Evolutionary conservation across 92 coral and sea anemone genomes (phyloP), one percentile per base, ranked within the genome.

Genomic region (Hydrozoanthus gracilis): DNA sequence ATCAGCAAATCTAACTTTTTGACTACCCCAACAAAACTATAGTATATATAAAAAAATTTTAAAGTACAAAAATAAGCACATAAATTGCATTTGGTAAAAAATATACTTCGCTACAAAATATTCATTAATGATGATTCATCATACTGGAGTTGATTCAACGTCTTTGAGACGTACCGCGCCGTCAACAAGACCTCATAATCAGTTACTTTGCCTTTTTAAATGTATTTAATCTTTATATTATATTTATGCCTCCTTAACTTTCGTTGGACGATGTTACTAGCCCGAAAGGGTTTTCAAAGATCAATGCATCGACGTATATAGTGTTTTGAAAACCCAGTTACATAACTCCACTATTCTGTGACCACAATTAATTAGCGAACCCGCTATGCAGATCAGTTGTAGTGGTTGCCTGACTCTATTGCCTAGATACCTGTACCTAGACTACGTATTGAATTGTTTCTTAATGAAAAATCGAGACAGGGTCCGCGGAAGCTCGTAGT

Each of bases 71-170:
- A 47, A 80, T 65, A 65, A 17, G 74, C 74, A 55, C 10, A 6
- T 45, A 14, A 39, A 20, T 65, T 80, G 11, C 54, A 27, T 18
- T 62, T 62, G 7, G 18, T 62, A 61, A 61, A n/a, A 79, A 79
- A 80, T n/a, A 64, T 47, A 64, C 61, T 44, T 60, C 16, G 61
- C 10, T 12, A 13, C 67, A 64, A 55, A 44, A 16, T 11, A 47
- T 62, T 50, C 79, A n/a, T 50, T 60, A 74, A 4, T 80, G 85
- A 80, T 64, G 85, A 80, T 80, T 80, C 73, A 65, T 80, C 85
- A 80, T 65, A 80, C 85, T 80, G 3, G 15, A 20, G 52, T 18
- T 35, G 39, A 48, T 80, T 50, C 73, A 80, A 64, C 16, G 61
- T 76, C 15, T 27, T 12, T 4, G 35, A n/a, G 2, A 45, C 62